phyloP scores from a whole-genome alignment of 2,888 invertebrate genomes.

The Hirtodrosophila histrioides region DNA sequence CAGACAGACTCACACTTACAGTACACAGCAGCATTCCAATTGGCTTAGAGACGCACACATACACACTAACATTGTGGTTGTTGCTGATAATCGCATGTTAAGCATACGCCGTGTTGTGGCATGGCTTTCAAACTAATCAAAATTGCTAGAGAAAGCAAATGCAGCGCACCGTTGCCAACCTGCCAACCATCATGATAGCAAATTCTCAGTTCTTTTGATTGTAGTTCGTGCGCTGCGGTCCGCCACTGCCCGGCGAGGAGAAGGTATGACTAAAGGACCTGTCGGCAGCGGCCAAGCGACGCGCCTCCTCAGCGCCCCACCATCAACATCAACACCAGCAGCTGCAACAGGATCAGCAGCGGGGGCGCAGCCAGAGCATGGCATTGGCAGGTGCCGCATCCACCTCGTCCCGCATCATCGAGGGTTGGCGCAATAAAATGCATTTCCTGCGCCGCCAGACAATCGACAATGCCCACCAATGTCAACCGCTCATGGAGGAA shows the following conservation, averaged over 20 bases:
- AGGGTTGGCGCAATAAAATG: slow-evolving; percentile 71
- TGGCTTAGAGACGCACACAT: slow-evolving; percentile 8
- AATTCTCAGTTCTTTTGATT: slow-evolving; percentile 85
- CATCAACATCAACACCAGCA: slow-evolving; percentile 46
- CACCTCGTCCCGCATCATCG: slow-evolving; percentile 53
- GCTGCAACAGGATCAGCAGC: slow-evolving; percentile 43
- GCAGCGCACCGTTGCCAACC: slow-evolving; percentile 72
- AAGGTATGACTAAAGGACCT: slow-evolving; percentile 91
- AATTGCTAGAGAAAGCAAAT: slow-evolving; percentile 5
- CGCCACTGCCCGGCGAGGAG: slow-evolving; percentile 89
- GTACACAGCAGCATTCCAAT: slow-evolving; percentile 13
- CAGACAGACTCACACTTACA: slow-evolving; percentile 4
- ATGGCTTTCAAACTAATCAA: slow-evolving; percentile 1
- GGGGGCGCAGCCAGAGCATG: slow-evolving; percentile 62
- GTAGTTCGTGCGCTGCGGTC: slow-evolving; percentile 92
- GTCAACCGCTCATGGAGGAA: slow-evolving; percentile 83
- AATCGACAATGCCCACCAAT: slow-evolving; percentile 77
- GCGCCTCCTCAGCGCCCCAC: slow-evolving; percentile 80
- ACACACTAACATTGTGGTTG: slow-evolving; percentile 12
- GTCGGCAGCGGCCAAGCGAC: slow-evolving; percentile 80
- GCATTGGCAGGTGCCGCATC: slow-evolving; percentile 27
- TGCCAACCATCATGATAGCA: slow-evolving; percentile 81
- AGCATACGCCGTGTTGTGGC: slow-evolving; percentile 24
- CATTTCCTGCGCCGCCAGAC: slow-evolving; percentile 82
- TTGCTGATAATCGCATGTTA: slow-evolving; percentile 44